These are phyloP conservation scores for Myiagra hebetior DNA, from an alignment of 2,113 vertebrate genomes.

Conservation along the genomic window DNA sequence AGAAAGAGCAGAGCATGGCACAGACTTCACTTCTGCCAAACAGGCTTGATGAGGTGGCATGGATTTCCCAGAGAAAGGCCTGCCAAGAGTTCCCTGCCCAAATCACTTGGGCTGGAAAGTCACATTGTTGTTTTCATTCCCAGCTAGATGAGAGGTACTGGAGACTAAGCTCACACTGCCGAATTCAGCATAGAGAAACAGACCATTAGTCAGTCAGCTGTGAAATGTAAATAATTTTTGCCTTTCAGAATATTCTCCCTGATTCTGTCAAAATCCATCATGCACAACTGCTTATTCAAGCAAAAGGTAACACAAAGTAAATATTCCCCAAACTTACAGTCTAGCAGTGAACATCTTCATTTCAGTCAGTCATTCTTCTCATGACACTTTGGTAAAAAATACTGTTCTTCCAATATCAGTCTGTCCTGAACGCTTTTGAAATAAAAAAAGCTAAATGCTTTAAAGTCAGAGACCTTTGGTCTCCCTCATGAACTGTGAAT, in stretches of 20 bases:
- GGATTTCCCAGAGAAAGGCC: neutral
- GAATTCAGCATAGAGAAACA: neutral
- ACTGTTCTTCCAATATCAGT: neutral
- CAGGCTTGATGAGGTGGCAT: neutral
- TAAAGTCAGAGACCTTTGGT: neutral
- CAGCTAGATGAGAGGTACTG: neutral
- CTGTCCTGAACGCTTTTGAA: neutral
- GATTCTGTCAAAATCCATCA: conserved; percentile 52
- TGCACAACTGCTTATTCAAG: conserved; percentile 26
- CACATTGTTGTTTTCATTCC: neutral
- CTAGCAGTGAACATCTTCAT: neutral
- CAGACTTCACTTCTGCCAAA: neutral
- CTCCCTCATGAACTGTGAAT: neutral
- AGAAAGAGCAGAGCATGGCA: neutral
- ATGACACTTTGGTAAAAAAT: neutral
- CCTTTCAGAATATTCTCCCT: conserved; percentile 49
- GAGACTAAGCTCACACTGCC: neutral
- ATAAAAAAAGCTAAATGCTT: neutral
- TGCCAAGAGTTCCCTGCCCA: neutral
- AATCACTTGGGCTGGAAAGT: neutral
- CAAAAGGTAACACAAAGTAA: conserved; percentile 12
- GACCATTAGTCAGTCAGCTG: conserved; percentile 2
- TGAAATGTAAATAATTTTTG: conserved; percentile 64
- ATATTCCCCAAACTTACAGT: neutral
- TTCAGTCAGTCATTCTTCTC: neutral